These are phyloP conservation scores for Melanerpes formicivorus DNA, from an alignment of 2,113 vertebrate species.

Conservation along the genomic window DNA sequence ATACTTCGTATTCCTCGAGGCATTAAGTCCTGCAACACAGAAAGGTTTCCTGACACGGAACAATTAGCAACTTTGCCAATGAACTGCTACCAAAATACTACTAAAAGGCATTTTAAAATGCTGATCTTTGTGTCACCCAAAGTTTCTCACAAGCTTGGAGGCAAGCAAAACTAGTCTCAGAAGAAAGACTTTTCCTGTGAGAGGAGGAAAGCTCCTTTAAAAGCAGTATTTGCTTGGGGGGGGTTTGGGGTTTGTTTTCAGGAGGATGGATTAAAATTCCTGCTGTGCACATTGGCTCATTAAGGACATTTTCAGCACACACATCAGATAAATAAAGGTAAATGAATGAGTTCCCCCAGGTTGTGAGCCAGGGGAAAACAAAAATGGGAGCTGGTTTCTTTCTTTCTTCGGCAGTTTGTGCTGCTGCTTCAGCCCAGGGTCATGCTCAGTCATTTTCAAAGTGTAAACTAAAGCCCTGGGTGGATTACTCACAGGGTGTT, in stretches of 20 bases:
- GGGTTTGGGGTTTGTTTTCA: neutral
- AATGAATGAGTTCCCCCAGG: neutral
- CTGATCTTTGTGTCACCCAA: neutral
- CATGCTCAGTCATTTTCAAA: neutral
- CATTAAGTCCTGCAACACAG: neutral
- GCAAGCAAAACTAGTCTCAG: neutral
- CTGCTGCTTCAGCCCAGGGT: neutral
- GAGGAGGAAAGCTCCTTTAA: neutral
- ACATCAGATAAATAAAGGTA: neutral
- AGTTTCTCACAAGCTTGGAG: neutral
- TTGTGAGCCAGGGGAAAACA: neutral
- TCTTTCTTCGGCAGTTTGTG: neutral
- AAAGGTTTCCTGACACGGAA: neutral
- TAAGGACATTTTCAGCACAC: neutral
- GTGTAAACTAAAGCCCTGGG: neutral
- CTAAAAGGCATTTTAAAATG: no score
- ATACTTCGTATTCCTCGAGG: neutral
- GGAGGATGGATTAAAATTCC: neutral
- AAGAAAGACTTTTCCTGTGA: neutral
- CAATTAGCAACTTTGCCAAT: neutral
- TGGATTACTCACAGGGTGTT: neutral
- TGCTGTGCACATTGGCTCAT: neutral
- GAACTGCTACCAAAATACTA: neutral
- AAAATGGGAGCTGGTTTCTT: neutral
- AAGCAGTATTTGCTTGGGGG: neutral